Evolutionary conservation across 2,797 vertebrate species (phyloP), one percentile per base, ranked within the genome.

Genomic region (Malacoctenus gilli): DNA sequence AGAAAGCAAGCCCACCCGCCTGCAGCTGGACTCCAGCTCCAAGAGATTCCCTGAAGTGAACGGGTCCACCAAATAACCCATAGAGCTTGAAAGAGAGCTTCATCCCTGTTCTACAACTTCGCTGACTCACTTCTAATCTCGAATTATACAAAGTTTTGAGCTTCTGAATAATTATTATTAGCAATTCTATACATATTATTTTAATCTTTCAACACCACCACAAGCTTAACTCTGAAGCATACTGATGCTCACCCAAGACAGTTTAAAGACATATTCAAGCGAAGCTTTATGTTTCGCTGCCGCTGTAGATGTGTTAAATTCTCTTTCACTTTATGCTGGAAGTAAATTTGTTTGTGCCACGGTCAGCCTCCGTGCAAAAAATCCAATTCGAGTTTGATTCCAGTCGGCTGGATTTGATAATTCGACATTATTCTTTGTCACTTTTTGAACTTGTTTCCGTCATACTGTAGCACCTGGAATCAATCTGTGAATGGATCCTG

Each of bases 1-100:
- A 22, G 57, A 75, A 22, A 46, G 23, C 50, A 54, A 58, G 35
- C 42, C 63, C 41, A 37, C 60, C 28, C 68, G 52, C 31, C 68
- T 68, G 57, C 35, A 36, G 48, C 61, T 28, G n/a, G 48, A 68
- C 28, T 31, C 52, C 56, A 41, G 23, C 38, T 64, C 44, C 64
- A 22, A 65, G 35, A 49, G 51, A 38, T 10, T 50, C 5, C 39
- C 16, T 14, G 22, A 47, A 59, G 47, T 59, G 25, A 75, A 38
- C 9, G 43, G 46, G 52, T 28, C 63, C 32, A 30, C 30, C 5
- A 46, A 50, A 58, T 39, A 52, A 35, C 20, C 28, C 30, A 34
- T 18, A 2, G 0, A 16, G 37, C 42, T 19, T 49, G 4, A 23
- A 12, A 46, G 31, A 8, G 8, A 34, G 50, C 8, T 52, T 10